Evolutionary conservation across 2,797 vertebrate genomes (phyloP).

Genomic region (Sitta carolinensis): DNA sequence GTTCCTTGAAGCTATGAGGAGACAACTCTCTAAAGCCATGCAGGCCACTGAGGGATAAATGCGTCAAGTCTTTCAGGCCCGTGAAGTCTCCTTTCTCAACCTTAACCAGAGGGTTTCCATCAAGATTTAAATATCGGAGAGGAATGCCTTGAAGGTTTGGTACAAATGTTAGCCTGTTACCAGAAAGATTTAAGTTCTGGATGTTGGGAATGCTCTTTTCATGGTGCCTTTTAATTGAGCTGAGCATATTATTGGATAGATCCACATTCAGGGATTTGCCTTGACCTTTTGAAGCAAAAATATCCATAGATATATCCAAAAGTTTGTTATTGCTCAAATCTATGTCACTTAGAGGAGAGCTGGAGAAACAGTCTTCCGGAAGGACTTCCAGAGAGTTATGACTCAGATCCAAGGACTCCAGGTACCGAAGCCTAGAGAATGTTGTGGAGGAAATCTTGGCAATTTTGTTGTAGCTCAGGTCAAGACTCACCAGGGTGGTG

Average conservation of each 20-base stretch:
- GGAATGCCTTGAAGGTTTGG: constrained; percentile 84
- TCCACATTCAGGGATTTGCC: constrained; percentile 86
- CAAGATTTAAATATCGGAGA: constrained; percentile 89
- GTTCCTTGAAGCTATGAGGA: constrained; percentile 80
- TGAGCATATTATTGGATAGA: constrained; percentile 87
- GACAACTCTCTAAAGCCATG: constrained; percentile 76
- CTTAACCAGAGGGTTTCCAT: constrained; percentile 82
- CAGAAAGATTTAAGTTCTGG: constrained; percentile 88
- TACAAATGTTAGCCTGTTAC: constrained; percentile 79
- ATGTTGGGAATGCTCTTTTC: constrained; percentile 76
- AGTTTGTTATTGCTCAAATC: constrained; percentile 93
- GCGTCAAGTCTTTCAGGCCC: constrained; percentile 83
- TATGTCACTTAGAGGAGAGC: constrained; percentile 87
- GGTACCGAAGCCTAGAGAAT: constrained; percentile 91
- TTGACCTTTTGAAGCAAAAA: constrained; percentile 84
- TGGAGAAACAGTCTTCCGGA: constrained; percentile 82
- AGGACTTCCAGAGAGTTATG: constrained; percentile 86
- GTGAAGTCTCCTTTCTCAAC: constrained; percentile 80
- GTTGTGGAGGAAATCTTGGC: constrained; percentile 81
- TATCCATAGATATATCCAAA: constrained; percentile 78
- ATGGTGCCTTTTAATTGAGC: constrained; percentile 61
- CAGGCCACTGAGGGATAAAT: constrained; percentile 87
- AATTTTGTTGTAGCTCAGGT: constrained; percentile 91
- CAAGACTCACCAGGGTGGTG: constrained; percentile 90
- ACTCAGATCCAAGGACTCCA: constrained; percentile 94